Evolutionary conservation across 2,113 vertebrate genomes (phyloP).

Genomic region (Eublepharis macularius): DNA sequence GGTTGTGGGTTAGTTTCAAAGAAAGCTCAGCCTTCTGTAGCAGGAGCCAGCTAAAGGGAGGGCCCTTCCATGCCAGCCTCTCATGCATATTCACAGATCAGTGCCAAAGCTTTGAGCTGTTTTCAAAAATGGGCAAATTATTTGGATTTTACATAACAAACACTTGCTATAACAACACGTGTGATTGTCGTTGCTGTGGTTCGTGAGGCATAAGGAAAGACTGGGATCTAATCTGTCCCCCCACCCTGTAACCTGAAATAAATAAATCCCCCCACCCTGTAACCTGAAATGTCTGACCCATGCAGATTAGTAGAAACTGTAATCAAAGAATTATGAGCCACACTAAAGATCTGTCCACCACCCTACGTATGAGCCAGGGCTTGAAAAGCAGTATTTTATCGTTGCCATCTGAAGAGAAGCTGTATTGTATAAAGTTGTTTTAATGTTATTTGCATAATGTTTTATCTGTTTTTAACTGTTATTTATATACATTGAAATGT

Average conservation of each 20-base stretch:
- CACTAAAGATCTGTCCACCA: too few relatives aligned
- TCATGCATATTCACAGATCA: conserved; percentile 65
- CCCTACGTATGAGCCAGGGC: too few relatives aligned
- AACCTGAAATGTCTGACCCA: too few relatives aligned
- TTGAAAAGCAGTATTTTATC: too few relatives aligned
- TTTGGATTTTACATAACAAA: conserved; percentile 65
- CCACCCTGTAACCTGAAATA: conserved; percentile 17
- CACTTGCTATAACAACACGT: conserved; percentile 37
- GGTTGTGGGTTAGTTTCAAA: conserved; percentile 2
- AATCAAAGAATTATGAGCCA: too few relatives aligned
- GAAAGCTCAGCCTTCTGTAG: conserved; percentile 42
- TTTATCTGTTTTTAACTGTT: too few relatives aligned
- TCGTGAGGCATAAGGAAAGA: conserved; percentile 47
- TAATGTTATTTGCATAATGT: too few relatives aligned
- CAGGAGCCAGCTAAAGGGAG: conserved; percentile 53
- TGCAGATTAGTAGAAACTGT: too few relatives aligned
- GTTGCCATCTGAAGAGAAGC: too few relatives aligned
- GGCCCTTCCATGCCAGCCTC: conserved; percentile 14
- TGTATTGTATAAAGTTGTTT: too few relatives aligned
- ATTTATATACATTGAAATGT: too few relatives aligned
- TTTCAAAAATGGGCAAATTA: conserved; percentile 70
- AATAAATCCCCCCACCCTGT: too few relatives aligned
- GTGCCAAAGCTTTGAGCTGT: conserved; percentile 59
- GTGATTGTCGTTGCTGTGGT: conserved; percentile 32
- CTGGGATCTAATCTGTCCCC: conserved; percentile 5